Evolutionary conservation across 1,140 invertebrate genomes (phyloP).

Genomic region (Pseudoatta argentina): DNA sequence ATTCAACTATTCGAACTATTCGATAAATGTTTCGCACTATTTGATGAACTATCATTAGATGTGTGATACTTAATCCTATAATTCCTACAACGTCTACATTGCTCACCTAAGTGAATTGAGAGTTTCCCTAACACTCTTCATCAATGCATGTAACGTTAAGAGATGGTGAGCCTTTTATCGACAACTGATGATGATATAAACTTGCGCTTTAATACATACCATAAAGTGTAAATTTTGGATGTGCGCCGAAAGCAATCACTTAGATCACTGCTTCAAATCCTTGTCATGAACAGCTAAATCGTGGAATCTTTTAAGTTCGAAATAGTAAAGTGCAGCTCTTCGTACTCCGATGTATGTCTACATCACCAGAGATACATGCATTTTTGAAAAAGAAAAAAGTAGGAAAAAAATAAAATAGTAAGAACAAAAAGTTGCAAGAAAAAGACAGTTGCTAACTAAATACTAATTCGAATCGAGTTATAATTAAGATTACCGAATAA

Average conservation of each 20-base stretch:
- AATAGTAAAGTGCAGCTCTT: conserved; percentile 30
- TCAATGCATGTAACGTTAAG: background rate
- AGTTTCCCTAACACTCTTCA: background rate
- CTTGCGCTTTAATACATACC: background rate
- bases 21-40: background rate
- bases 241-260: conserved; percentile 64
- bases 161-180: background rate
- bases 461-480: background rate
- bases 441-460: background rate
- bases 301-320: conserved; percentile 42
- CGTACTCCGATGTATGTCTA: background rate
- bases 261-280: conserved; percentile 60
- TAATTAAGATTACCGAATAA: background rate
- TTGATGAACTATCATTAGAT: background rate
- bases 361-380: conserved; percentile 17
- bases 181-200: conserved; percentile 24
- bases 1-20: background rate
- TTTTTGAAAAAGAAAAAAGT: background rate
- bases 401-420: background rate
- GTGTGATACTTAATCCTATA: background rate
- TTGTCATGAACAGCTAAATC: conserved; percentile 65
- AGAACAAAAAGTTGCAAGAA: background rate
- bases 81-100: background rate
- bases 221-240: conserved; percentile 51
- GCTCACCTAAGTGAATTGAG: background rate